phyloP scores from a whole-genome alignment of 2,113 vertebrate genomes.

The Fukomys damarensis region DNA sequence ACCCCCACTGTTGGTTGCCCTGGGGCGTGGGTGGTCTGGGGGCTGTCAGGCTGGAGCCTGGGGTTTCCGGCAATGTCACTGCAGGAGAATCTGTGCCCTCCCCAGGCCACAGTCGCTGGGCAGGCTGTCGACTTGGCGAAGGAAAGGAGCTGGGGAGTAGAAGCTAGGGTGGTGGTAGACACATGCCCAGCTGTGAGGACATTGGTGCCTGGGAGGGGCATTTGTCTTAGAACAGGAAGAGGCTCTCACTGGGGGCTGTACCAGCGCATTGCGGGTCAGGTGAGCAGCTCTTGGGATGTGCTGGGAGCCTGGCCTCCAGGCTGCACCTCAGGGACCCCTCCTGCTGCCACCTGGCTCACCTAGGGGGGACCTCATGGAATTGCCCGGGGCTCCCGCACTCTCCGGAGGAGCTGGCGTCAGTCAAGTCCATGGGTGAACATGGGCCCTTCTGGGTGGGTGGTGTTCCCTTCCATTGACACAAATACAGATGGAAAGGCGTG shows the following conservation, averaged over 20 bases:
- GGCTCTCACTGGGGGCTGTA: too few species aligned
- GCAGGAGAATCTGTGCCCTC: neutral
- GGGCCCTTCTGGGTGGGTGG: rapidly evolving
- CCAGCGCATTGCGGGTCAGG: neutral
- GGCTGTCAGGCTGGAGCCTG: neutral
- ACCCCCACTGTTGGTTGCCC: rapidly evolving
- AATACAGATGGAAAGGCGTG: too few species aligned
- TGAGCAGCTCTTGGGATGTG: neutral
- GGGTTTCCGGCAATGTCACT: neutral
- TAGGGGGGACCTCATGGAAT: too few species aligned
- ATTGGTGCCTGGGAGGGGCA: neutral
- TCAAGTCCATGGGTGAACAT: rapidly evolving
- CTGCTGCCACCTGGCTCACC: too few species aligned
- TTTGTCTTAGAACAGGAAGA: neutral
- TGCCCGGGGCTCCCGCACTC: neutral
- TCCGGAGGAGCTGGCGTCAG: rapidly evolving
- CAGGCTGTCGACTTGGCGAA: neutral
- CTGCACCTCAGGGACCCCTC: too few species aligned
- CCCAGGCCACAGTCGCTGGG: neutral
- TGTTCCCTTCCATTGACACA: neutral
- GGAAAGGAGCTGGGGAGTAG: neutral
- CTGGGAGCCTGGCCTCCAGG: too few species aligned
- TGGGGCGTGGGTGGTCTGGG: neutral
- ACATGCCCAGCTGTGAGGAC: rapidly evolving
- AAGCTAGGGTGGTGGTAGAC: neutral